phyloP scores from a whole-genome alignment of 2,888 invertebrate genomes.

The Lasioglossum figueresi region DNA sequence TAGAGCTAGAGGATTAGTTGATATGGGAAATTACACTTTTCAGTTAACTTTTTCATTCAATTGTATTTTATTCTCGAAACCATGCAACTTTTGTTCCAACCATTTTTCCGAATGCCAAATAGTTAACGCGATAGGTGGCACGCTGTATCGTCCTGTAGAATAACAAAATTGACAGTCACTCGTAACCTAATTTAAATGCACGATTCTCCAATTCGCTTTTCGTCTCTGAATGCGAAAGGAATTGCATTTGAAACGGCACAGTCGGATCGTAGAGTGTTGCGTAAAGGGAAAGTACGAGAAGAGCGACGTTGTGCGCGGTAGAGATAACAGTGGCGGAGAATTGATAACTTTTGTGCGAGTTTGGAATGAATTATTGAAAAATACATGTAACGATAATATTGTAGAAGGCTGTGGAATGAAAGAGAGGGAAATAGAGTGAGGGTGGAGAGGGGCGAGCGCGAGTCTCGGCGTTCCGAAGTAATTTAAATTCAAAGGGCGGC shows the following conservation, averaged over 20 bases:
- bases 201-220: background rate
- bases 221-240: background rate
- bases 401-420: no score
- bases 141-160: background rate
- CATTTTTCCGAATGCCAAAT: background rate
- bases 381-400: slow-evolving; percentile 36
- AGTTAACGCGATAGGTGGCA: background rate
- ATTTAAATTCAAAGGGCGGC: slow-evolving; percentile 64
- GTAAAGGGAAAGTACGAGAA: slow-evolving; percentile 9
- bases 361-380: slow-evolving; percentile 40
- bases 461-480: slow-evolving; percentile 44
- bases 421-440: background rate
- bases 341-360: slow-evolving; percentile 26
- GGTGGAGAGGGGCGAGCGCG: background rate
- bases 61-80: no score
- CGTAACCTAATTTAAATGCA: background rate
- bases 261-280: background rate
- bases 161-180: background rate
- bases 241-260: background rate
- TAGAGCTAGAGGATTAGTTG: background rate
- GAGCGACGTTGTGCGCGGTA: background rate
- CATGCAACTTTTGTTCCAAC: background rate
- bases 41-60: no score
- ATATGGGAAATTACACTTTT: no score
- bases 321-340: slow-evolving; percentile 13